Evolutionary conservation across 2,797 vertebrate genomes (phyloP), one percentile per base, ranked within the genome.

Genomic region (Perodicticus potto): DNA sequence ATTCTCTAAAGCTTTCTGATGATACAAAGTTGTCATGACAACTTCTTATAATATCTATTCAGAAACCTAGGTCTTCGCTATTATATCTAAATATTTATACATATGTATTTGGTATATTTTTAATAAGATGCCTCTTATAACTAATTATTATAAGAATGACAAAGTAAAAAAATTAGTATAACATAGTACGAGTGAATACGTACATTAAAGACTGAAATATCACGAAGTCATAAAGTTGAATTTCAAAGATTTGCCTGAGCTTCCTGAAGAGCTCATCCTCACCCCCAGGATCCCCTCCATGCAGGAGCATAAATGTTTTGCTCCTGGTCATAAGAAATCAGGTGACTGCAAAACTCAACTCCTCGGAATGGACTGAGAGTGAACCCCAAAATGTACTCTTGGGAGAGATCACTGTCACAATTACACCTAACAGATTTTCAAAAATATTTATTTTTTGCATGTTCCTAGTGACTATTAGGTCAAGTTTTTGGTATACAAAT

Each of bases 1-100:
- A 81, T 92, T 87, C 27, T 84, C 86, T 93, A 29, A 87, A 87
- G 61, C 25, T 73, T 59, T 55, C 49, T 61, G 37, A 86, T 23
- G 37, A 81, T 25, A 4, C 5, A 86, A 83, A 94, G 29, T 45
- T 89, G 89, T 83, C 32, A 76, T 80, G 70, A 22, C 20, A 55
- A 76, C 7, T 81, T 77, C 59, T 14, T 61, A 25, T 27, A 63
- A 10, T 72, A 40, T 83, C 34, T 83, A 16, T 40, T 61, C 78
- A 74, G 63, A 96, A 91, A 14, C 13, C 40, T 70, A 63, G 49
- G 29, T n/a, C 82, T 37, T 1, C 37, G 17, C 23, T 95, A 67
- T 45, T 7, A 63, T 11, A 65, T 57, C 55, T 88, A 67, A 90
- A 90, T 91, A 82, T 81, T 43, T 77, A 86, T 7, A 7, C 3